phyloP scores from a whole-genome alignment of 1,140 invertebrate species.

The Hyles vespertilio region DNA sequence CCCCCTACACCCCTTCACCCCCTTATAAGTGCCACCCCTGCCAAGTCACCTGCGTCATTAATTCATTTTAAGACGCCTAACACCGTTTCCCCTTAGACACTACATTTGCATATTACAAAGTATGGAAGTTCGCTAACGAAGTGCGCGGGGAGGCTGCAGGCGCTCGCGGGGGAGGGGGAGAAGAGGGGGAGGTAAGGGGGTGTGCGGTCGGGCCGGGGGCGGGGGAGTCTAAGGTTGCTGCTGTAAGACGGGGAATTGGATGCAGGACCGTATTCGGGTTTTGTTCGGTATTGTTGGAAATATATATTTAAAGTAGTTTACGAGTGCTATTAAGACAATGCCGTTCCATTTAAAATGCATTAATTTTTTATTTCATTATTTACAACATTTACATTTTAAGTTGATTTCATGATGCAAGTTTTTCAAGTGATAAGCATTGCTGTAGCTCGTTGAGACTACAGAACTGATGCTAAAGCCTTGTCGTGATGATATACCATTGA shows the following conservation, averaged over 20 bases:
- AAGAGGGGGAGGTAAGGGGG: constrained; percentile 3
- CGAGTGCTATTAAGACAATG: too few relatives aligned
- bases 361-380: too few relatives aligned
- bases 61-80: constrained; percentile 73
- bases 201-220: constrained; percentile 8
- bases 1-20: constrained; percentile 5
- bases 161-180: constrained; percentile 5
- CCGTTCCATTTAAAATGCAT: too few relatives aligned
- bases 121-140: constrained; percentile 74
- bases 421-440: too few relatives aligned
- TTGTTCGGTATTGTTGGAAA: too few relatives aligned
- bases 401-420: too few relatives aligned
- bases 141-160: constrained; percentile 27
- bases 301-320: too few relatives aligned
- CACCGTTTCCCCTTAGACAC: constrained; percentile 53
- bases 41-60: constrained; percentile 68
- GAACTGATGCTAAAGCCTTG: too few relatives aligned
- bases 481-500: too few relatives aligned
- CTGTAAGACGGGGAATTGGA: constrained; percentile 68
- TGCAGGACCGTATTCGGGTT: constrained; percentile 41
- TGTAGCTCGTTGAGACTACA: too few relatives aligned
- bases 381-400: too few relatives aligned
- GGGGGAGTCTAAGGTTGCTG: constrained; percentile 54
- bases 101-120: constrained; percentile 75
- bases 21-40: background rate